Conservation (phyloP, 2,113 vertebrate species). For the Neodon shergylaensis region DNA sequence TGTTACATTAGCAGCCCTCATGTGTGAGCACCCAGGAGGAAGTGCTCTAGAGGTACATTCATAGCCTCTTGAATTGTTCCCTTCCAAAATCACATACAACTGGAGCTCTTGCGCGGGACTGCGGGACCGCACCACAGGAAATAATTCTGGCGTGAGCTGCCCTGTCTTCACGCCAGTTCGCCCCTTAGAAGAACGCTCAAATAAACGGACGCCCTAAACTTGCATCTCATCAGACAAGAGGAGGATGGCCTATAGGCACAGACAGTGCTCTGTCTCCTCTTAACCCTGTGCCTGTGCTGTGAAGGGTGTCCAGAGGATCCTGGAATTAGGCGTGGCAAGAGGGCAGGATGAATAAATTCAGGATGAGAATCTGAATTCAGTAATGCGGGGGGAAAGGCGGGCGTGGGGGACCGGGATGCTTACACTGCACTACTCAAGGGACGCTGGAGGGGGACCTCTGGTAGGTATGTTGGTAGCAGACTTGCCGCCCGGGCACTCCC, state of each 20-base stretch:
- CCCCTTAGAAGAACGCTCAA: not conserved
- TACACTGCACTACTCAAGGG: fast-evolving
- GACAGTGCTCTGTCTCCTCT: not conserved
- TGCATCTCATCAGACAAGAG: not conserved
- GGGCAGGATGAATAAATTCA: not conserved
- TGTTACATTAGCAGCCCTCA: not conserved
- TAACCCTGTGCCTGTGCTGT: fast-evolving
- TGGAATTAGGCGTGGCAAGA: not conserved
- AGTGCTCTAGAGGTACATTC: not conserved
- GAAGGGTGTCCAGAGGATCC: not conserved
- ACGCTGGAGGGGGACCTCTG: fast-evolving
- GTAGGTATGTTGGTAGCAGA: no score
- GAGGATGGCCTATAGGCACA: no score
- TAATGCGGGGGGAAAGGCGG: no score
- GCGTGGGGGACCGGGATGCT: fast-evolving
- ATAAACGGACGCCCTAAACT: not conserved
- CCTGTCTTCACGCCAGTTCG: not conserved
- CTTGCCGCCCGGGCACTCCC: not conserved
- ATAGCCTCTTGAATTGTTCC: not conserved
- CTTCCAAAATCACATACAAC: not conserved
- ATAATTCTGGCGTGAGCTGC: fast-evolving
- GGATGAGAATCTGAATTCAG: not conserved
- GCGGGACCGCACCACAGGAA: not conserved
- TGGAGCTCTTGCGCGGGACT: not conserved
- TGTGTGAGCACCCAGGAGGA: fast-evolving